phyloP scores from a whole-genome alignment of 2,888 invertebrate genomes.

The Teleogryllus oceanicus region DNA sequence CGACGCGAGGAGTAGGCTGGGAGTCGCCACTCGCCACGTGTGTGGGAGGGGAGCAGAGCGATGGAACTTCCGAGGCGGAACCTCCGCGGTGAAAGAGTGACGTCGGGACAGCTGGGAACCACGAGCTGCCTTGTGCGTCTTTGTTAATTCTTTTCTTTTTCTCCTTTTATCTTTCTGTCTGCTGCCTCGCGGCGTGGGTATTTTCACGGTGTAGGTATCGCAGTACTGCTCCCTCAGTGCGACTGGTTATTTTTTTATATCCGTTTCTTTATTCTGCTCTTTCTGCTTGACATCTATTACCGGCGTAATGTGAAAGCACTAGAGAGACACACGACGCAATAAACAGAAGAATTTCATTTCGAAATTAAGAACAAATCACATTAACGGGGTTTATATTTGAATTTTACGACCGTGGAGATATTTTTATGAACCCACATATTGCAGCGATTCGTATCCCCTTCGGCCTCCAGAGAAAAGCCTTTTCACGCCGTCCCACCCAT shows the following conservation, averaged over 20 bases:
- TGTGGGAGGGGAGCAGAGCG: background rate
- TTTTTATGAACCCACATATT: conserved; percentile 5
- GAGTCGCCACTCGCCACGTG: too few relatives aligned
- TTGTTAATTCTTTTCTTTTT: background rate
- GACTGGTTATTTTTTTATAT: background rate
- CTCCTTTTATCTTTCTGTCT: background rate
- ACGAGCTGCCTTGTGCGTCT: background rate
- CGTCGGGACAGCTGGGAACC: background rate
- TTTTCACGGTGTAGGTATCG: background rate
- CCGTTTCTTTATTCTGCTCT: background rate
- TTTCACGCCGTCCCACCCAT: background rate
- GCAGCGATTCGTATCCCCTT: background rate
- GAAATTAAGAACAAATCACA: conserved; percentile 9
- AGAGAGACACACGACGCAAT: background rate
- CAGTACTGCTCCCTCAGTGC: background rate
- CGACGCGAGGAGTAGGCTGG: too few relatives aligned
- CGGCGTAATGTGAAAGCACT: background rate
- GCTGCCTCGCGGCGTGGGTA: background rate
- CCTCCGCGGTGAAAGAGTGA: background rate
- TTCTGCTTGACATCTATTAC: conserved; percentile 7
- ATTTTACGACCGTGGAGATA: background rate
- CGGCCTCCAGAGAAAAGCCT: background rate
- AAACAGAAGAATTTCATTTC: background rate
- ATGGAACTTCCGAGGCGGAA: background rate
- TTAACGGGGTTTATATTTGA: conserved; percentile 18